Conservation (phyloP, 2,113 vertebrate genomes). For the Lanius collurio region DNA sequence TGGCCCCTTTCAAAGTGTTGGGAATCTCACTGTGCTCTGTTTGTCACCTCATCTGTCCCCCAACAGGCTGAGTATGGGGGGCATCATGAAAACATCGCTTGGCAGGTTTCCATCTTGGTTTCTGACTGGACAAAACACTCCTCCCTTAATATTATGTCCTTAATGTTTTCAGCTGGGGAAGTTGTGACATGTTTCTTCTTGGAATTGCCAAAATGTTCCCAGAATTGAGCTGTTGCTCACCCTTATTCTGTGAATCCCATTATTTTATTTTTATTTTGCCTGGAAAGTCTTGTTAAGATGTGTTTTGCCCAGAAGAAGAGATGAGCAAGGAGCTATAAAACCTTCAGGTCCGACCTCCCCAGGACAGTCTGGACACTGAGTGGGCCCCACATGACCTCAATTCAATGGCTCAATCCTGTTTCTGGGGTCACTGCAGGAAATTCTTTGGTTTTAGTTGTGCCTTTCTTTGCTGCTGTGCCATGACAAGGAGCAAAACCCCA, state of each 20-base stretch:
- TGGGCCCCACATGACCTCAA: not conserved
- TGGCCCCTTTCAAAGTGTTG: not conserved
- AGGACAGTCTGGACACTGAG: not conserved
- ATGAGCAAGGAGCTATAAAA: not conserved
- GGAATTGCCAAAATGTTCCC: not conserved
- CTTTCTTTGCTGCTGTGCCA: not conserved
- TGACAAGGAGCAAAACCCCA: not conserved
- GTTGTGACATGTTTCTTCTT: not conserved
- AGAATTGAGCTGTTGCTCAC: not conserved
- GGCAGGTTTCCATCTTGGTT: not conserved
- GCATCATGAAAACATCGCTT: not conserved
- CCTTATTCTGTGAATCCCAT: not conserved
- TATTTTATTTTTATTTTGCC: not conserved
- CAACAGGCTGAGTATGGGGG: not conserved
- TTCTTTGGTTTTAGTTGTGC: not conserved
- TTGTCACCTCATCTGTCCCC: not conserved
- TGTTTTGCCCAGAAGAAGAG: not conserved
- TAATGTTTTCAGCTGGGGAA: not conserved
- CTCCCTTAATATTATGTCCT: not conserved
- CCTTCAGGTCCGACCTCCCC: not conserved
- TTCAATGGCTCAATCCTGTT: not conserved
- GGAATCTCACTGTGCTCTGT: not conserved
- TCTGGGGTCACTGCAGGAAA: not conserved
- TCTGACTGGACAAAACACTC: not conserved
- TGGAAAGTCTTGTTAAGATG: not conserved